Base-by-base conservation (phyloP, 2,888 invertebrate genomes). In the Neocrepidodera transversa region DNA sequence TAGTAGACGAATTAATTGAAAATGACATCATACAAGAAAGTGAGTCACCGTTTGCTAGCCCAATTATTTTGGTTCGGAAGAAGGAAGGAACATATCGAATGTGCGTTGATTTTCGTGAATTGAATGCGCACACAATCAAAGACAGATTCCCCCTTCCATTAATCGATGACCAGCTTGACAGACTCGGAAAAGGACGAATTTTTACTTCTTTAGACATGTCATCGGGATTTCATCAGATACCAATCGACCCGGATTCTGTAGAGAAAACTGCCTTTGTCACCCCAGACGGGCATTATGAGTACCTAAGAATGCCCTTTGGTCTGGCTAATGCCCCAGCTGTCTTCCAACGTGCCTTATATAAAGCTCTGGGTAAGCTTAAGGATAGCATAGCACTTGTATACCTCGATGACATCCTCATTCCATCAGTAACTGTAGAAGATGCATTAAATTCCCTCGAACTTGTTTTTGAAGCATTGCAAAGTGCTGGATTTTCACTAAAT, bases 181-280 rank as follows among this genome's bases (percentile, higher is more conserved):
- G 32, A 4, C 10, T 32, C n/a, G 11, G 18, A 17, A 17, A 23
- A 10, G 36, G 71, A 64, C 11, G 11, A 8, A 32, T 32, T 51
- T 78, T 71, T 49, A 72, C 72, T 14, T 42, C 38, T 10, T 30
- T 42, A 10, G 56, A 50, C 23, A 14, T 56, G 36, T 28, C 16
- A 8, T 30, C 42, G 11, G 50, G 56, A 4, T 57, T 48, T 35
- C 32, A 50, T 36, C 56, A 57, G 16, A 67, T 32, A 2, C 32
- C 32, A 2, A 13, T 32, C 3, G 32, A n/a, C 1, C 2, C 5
- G 4, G 32, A 6, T 1, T 71, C 71, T n/a, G 67, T 68, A 7
- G 53, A 60, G 1, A 74, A 73, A 40, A 77, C 74, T 1, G 76
- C 71, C 1, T 72, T 74, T 47, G 64, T 68, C 4, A 76, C 72